Evolutionary conservation across 2,113 vertebrate genomes (phyloP), one percentile per base, ranked within the genome.

Genomic region (Rhinolophus ferrumequinum): DNA sequence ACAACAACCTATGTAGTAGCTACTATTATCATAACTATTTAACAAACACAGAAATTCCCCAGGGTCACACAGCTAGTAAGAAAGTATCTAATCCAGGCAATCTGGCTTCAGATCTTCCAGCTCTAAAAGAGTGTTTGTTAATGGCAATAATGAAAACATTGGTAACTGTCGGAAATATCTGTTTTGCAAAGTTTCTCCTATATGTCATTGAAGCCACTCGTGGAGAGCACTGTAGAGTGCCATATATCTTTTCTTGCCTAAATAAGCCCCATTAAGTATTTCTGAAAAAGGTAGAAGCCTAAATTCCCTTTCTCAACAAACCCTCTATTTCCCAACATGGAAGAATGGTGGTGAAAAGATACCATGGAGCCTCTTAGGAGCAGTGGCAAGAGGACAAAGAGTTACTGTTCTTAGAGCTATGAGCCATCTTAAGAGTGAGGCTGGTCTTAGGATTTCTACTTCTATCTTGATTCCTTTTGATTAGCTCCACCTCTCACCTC

Each of bases 91-190:
- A 77, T 19, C 19, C 56, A 83, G 35, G 38, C 21, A 86, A 50
- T 77, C n/a, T 83, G 58, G 22, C 33, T 93, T 93, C 47, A 93
- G 62, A 64, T 83, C 18, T 28, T 35, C 50, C 22, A 76, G 9
- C 28, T 73, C 73, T 90, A 35, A 81, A 44, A 56, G 7, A 47
- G 5, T 54, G 52, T 22, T 82, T 72, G 6, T 56, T 85, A 94
- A 90, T 92, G 21, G 85, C 16, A 75, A 76, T 14, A 84, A 64
- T 76, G 47, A 88, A 94, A 79, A 80, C 85, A 79, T 58, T 44
- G 81, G 2, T 66, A 93, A 86, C 21, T 87, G 11, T 33, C 62
- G 54, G 28, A 96, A 86, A 82, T 41, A 90, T 3, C 56, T 85
- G 33, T 13, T 64, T 87, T 56, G 4, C 33, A 66, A 52, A 54